phyloP scores from a whole-genome alignment of 2,888 invertebrate genomes.

The Linnaemya vulpina region DNA sequence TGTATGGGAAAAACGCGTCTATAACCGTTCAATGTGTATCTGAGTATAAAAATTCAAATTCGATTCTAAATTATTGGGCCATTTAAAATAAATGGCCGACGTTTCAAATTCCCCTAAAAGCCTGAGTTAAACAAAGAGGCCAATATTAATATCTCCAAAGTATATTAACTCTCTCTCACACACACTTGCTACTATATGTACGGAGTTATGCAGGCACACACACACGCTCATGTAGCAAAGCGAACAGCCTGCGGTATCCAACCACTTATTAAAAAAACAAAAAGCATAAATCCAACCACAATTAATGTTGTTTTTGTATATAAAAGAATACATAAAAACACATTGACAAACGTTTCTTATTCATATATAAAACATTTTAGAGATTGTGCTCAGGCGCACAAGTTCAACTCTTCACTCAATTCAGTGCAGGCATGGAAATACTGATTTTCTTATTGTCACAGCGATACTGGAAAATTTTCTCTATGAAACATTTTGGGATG shows the following conservation, averaged over 20 bases:
- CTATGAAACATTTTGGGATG: too few relatives aligned
- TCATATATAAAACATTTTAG: conserved; percentile 1
- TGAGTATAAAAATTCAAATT: conserved; percentile 80
- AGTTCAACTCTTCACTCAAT: conserved; percentile 7
- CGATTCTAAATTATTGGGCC: conserved; percentile 78
- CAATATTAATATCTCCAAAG: conserved; percentile 31
- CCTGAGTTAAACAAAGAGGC: conserved; percentile 59
- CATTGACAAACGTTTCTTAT: not conserved
- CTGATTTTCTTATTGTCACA: not conserved
- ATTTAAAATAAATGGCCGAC: conserved; percentile 68
- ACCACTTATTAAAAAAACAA: conserved; percentile 22
- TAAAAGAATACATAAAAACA: not conserved
- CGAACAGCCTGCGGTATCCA: conserved; percentile 41
- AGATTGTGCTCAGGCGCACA: conserved; percentile 57
- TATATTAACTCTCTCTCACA: conserved; percentile 23
- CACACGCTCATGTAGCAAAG: not conserved
- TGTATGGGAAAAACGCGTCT: conserved; percentile 75
- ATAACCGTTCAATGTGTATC: conserved; percentile 72
- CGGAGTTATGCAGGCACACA: not conserved
- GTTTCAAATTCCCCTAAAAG: conserved; percentile 40
- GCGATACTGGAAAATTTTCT: too few relatives aligned
- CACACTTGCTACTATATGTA: not conserved
- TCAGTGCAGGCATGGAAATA: not conserved
- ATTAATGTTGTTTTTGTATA: conserved; percentile 37
- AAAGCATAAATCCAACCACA: conserved; percentile 59